phyloP scores from a whole-genome alignment of 2,797 vertebrate species.

The Buphagus erythrorhynchus region DNA sequence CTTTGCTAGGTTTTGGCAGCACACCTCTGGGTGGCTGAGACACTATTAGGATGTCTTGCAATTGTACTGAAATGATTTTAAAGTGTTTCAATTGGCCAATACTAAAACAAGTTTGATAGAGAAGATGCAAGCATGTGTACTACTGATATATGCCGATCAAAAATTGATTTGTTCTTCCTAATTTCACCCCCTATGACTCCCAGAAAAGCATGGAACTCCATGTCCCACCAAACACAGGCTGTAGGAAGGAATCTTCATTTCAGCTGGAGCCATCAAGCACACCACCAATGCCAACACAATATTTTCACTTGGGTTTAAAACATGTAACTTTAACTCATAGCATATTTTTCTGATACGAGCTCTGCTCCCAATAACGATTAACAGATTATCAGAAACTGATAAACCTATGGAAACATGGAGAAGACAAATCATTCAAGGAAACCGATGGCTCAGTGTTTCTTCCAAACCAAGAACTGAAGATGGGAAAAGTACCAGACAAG shows the following conservation, averaged over 20 bases:
- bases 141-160: background rate
- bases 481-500: background rate
- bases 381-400: background rate
- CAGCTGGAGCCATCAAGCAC: background rate
- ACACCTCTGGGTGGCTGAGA: background rate
- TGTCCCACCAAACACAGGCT: background rate
- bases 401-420: background rate
- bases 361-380: background rate
- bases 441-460: background rate
- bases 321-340: background rate
- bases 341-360: background rate
- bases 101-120: background rate
- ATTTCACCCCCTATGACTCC: background rate
- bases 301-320: background rate
- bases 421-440: background rate
- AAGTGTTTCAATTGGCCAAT: background rate
- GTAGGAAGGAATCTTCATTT: background rate
- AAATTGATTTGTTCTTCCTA: background rate
- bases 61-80: background rate
- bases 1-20: background rate
- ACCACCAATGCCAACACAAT: background rate
- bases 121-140: background rate
- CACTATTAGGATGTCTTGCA: background rate
- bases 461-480: background rate
- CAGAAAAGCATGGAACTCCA: background rate